These are phyloP conservation scores for Cynopterus brachyotis DNA, from an alignment of 2,113 vertebrate genomes.

Conservation along the genomic window DNA sequence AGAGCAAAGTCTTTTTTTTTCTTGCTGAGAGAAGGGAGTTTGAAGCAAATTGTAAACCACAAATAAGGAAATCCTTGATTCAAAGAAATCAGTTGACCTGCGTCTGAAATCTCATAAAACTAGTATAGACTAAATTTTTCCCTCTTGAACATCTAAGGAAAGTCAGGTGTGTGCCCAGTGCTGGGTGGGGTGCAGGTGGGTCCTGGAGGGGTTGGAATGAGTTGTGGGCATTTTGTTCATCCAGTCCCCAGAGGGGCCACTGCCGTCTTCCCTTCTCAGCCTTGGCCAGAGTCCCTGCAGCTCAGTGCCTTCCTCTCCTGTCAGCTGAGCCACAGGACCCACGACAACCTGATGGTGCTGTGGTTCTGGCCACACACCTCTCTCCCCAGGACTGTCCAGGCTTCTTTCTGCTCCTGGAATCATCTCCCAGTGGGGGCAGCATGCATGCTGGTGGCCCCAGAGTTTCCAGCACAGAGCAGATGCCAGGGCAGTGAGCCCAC, in stretches of 20 bases:
- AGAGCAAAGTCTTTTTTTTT: neutral
- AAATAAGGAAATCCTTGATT: neutral
- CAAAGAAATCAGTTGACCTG: rapidly evolving
- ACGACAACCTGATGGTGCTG: neutral
- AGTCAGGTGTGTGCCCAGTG: neutral
- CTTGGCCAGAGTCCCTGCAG: neutral
- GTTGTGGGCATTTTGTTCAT: neutral
- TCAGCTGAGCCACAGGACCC: neutral
- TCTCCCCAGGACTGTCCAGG: neutral
- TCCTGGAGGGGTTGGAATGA: neutral
- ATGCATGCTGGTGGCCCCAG: neutral
- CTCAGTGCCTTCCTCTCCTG: neutral
- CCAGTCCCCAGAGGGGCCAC: neutral
- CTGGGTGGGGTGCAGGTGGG: neutral
- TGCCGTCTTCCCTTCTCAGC: neutral
- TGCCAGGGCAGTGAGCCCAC: neutral
- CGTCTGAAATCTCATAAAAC: neutral
- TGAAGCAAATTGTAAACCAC: neutral
- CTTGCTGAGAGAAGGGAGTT: neutral
- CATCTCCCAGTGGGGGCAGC: neutral
- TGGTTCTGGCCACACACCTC: neutral
- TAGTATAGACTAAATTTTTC: neutral
- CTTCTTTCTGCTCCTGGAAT: neutral
- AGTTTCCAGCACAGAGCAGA: slow-evolving; percentile 46
- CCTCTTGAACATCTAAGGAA: rapidly evolving